A percentile compares a stretch with the other conserved stretches of the same genome.
phyloP scores from a whole-genome alignment of 2,797 vertebrate genomes.

The Sebastes elongatus region DNA sequence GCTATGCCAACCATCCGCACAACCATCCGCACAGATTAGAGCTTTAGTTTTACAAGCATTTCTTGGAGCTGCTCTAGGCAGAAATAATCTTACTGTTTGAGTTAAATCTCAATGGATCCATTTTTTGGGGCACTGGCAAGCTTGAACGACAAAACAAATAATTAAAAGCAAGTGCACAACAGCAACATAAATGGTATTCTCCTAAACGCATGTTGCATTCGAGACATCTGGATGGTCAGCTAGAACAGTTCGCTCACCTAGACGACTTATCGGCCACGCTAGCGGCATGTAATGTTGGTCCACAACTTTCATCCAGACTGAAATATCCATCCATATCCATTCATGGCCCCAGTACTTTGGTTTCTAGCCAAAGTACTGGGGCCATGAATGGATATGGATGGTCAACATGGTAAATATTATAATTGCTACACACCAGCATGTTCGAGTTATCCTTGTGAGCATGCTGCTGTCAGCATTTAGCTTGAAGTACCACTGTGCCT shows the following conservation, averaged over 20 bases:
- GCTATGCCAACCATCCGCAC: constrained; percentile 15
- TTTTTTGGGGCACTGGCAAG: not conserved
- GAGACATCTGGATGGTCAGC: not conserved
- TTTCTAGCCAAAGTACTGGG: not conserved
- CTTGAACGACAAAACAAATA: not conserved
- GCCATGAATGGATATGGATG: too few species aligned
- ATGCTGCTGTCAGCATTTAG: not conserved
- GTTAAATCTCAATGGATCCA: constrained; percentile 18
- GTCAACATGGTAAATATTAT: not conserved
- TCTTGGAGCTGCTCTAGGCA: constrained; percentile 34
- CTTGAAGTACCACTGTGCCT: not conserved
- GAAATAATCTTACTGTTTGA: constrained; percentile 38
- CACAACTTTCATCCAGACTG: not conserved
- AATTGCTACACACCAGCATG: not conserved
- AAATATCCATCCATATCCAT: not conserved
- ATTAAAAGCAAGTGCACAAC: not conserved
- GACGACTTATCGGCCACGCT: not conserved
- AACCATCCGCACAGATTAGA: constrained; percentile 22
- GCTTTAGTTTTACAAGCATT: constrained; percentile 42
- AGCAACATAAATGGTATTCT: not conserved
- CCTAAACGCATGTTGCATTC: not conserved
- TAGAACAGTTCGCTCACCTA: not conserved
- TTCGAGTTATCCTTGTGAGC: not conserved
- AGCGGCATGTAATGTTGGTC: not conserved
- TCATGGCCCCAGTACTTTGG: not conserved